These are phyloP conservation scores for Poicephalus meyeri DNA, from an alignment of 2,113 vertebrate genomes.

Conservation along the genomic window DNA sequence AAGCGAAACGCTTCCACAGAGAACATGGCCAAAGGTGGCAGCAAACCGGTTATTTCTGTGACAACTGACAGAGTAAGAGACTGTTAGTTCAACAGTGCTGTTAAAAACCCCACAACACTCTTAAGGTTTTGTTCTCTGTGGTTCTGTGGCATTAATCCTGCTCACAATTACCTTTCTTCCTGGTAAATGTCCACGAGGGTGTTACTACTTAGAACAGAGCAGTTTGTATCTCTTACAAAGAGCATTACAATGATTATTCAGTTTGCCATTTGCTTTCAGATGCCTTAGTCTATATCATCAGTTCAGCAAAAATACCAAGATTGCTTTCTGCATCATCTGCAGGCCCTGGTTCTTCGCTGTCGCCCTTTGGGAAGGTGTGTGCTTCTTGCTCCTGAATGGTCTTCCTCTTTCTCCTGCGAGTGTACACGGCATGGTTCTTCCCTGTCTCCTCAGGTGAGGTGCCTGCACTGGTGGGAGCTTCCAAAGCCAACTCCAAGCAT, in stretches of 20 bases:
- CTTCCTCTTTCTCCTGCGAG: constrained; percentile 71
- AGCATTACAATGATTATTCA: neutral
- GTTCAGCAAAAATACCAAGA: constrained; percentile 31
- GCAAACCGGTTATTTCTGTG: neutral
- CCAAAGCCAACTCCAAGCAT: constrained; percentile 76
- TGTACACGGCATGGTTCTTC: constrained; percentile 22
- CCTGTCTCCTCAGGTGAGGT: neutral
- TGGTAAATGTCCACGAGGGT: neutral
- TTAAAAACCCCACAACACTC: neutral
- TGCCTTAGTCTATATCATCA: neutral
- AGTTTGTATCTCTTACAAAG: constrained; percentile 58
- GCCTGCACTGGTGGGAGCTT: neutral
- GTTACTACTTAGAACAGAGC: neutral
- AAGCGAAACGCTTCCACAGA: neutral
- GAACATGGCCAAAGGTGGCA: neutral
- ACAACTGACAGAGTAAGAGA: neutral
- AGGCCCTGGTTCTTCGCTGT: neutral
- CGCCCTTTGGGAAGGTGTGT: neutral
- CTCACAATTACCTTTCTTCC: neutral
- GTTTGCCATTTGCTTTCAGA: neutral
- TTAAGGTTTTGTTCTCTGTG: neutral
- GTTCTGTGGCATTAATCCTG: neutral
- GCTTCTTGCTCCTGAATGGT: neutral
- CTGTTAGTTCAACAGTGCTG: neutral
- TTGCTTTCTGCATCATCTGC: neutral